Percentiles rank a stretch among this genome's conserved stretches.
These are phyloP conservation scores for Lasaia peninsularis DNA, from an alignment of 1,140 invertebrate species.

Conservation along the genomic window DNA sequence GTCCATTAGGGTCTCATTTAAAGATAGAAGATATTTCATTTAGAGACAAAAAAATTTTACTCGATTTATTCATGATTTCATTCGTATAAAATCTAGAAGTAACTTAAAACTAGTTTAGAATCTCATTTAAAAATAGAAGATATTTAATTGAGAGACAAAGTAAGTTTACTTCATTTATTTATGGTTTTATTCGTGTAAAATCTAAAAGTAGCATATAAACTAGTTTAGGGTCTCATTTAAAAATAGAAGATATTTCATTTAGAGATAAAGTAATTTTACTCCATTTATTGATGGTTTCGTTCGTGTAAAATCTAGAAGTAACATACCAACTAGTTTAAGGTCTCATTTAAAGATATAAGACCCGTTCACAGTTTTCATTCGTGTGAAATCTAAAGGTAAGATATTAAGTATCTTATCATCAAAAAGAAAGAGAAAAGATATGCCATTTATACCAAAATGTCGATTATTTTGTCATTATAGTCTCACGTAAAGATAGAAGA, in stretches of 20 bases:
- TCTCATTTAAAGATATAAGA: too few relatives aligned
- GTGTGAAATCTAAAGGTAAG: too few relatives aligned
- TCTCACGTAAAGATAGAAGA: neutral
- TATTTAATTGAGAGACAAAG: neutral
- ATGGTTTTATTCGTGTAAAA: too few relatives aligned
- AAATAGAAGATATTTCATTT: neutral
- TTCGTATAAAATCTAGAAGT: neutral
- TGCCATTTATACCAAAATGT: too few relatives aligned
- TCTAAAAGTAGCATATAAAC: too few relatives aligned
- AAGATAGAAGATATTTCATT: neutral
- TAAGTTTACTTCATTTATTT: neutral
- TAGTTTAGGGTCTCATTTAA: constrained; percentile 23
- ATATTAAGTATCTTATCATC: too few relatives aligned
- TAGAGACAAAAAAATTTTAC: neutral
- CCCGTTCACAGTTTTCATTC: too few relatives aligned
- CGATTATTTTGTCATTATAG: too few relatives aligned
- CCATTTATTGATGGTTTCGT: neutral
- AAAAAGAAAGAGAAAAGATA: too few relatives aligned
- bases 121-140: too few relatives aligned
- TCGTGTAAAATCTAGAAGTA: neutral
- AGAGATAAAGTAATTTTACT: neutral
- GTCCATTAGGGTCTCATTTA: constrained; percentile 30
- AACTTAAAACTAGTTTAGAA: too few relatives aligned
- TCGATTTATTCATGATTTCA: neutral
- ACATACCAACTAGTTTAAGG: too few relatives aligned